phyloP scores from a whole-genome alignment of 2,888 invertebrate species.

The Brachynemurus nebulosus region DNA sequence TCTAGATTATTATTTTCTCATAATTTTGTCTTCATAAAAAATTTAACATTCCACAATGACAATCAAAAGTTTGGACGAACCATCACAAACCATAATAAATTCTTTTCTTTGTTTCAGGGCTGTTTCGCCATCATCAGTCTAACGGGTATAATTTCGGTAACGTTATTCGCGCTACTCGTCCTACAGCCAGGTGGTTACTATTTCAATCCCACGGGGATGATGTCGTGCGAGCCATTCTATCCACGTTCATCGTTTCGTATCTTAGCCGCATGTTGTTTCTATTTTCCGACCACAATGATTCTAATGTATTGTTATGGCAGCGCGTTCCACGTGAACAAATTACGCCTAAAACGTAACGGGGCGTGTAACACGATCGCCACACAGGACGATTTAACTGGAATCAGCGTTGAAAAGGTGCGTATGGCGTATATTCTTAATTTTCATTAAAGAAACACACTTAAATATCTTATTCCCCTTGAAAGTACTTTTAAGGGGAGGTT shows the following conservation, averaged over 20 bases:
- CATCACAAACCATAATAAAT: no score
- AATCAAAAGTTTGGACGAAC: no score
- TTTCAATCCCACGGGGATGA: slow-evolving; percentile 72
- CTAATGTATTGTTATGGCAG: slow-evolving; percentile 86
- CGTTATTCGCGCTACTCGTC: slow-evolving; percentile 69
- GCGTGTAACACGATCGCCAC: slow-evolving; percentile 29
- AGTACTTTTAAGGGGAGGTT: background rate
- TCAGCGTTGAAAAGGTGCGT: slow-evolving; percentile 39
- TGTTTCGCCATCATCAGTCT: slow-evolving; percentile 73
- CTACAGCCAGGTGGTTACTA: slow-evolving; percentile 76
- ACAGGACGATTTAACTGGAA: slow-evolving; percentile 33
- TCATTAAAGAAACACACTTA: background rate
- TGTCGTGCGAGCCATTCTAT: slow-evolving; percentile 81
- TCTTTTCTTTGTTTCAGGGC: no score
- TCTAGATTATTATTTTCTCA: no score
- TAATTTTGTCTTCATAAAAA: no score
- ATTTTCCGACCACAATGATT: slow-evolving; percentile 83
- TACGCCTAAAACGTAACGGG: slow-evolving; percentile 37
- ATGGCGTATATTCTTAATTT: background rate
- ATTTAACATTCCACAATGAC: no score
- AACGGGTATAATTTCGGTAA: slow-evolving; percentile 74
- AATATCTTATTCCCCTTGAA: background rate
- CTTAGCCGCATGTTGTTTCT: slow-evolving; percentile 73
- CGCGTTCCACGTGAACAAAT: slow-evolving; percentile 77
- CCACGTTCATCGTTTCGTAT: slow-evolving; percentile 58